Evolutionary conservation across 1,140 invertebrate genomes (phyloP).

Genomic region (Caenorhabditis briggsae): DNA sequence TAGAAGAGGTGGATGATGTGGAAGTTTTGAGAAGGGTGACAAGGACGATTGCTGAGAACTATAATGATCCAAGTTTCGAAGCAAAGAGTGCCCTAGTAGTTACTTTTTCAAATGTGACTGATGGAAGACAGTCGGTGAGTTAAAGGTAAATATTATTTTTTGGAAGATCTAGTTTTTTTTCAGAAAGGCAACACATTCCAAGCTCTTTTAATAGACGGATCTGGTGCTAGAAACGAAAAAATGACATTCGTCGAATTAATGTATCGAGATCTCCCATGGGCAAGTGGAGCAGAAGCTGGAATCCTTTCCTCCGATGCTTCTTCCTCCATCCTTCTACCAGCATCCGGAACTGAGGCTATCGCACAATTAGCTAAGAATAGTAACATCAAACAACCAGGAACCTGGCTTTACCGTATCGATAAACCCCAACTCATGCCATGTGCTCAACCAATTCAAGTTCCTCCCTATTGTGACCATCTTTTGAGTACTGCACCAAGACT

Average conservation of each 20-base stretch:
- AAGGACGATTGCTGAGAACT: slow-evolving; percentile 69
- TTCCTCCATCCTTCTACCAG: slow-evolving; percentile 75
- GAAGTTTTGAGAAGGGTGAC: slow-evolving; percentile 69
- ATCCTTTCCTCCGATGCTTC: slow-evolving; percentile 72
- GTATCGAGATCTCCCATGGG: slow-evolving; percentile 75
- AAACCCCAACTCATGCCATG: slow-evolving; percentile 19
- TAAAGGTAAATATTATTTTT: not conserved
- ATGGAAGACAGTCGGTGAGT: slow-evolving; percentile 47
- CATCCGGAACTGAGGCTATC: slow-evolving; percentile 76
- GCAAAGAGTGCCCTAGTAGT: slow-evolving; percentile 71
- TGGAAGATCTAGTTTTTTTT: slow-evolving; percentile 10
- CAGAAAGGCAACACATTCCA: slow-evolving; percentile 74
- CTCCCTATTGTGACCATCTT: slow-evolving; percentile 1
- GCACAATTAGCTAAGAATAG: slow-evolving; percentile 74
- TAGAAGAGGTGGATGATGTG: slow-evolving; percentile 72
- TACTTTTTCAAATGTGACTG: slow-evolving; percentile 73
- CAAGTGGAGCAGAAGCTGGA: slow-evolving; percentile 74
- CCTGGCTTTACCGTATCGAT: slow-evolving; percentile 76
- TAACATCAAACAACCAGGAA: slow-evolving; percentile 73
- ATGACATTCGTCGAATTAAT: slow-evolving; percentile 74
- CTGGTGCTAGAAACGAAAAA: slow-evolving; percentile 62
- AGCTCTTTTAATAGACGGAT: slow-evolving; percentile 73
- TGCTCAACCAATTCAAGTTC: slow-evolving; percentile 24
- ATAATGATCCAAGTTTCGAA: slow-evolving; percentile 63
- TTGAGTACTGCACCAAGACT: slow-evolving; percentile 12